A percentile compares a stretch with the other conserved stretches of the same genome.
These are phyloP conservation scores for Passer montanus DNA, from an alignment of 2,113 vertebrate genomes.

Conservation along the genomic window DNA sequence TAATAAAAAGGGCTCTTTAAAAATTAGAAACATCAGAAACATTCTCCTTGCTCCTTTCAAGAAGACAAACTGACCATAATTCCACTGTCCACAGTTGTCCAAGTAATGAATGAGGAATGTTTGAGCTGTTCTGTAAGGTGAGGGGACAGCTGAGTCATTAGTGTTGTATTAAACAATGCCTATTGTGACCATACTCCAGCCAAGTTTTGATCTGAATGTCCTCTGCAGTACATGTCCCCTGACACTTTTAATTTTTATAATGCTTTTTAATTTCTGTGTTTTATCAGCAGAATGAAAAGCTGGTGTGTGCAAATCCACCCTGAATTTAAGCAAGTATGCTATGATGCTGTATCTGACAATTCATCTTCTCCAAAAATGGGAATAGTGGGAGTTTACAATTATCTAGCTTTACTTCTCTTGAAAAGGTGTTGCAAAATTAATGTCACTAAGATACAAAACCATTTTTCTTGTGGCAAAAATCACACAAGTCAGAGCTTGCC, in stretches of 20 bases:
- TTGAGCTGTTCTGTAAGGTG: background rate
- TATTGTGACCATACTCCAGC: background rate
- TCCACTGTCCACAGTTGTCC: background rate
- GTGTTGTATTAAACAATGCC: background rate
- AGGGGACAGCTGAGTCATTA: background rate
- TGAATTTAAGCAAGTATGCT: conserved; percentile 10
- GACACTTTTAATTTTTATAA: background rate
- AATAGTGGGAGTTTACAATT: conserved; percentile 46
- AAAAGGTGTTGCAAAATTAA: conserved; percentile 38
- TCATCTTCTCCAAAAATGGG: conserved; percentile 22
- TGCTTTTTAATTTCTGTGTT: background rate
- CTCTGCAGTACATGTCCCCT: background rate
- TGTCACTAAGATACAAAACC: conserved; percentile 9
- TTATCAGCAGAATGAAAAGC: conserved; percentile 35
- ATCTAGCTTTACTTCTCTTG: conserved; percentile 33
- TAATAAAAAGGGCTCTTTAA: background rate
- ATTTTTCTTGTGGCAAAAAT: conserved; percentile 67
- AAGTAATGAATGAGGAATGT: background rate
- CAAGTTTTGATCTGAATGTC: background rate
- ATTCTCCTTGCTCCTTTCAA: conserved; percentile 7
- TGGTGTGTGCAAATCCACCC: conserved; percentile 18
- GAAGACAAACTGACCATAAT: conserved; percentile 15
- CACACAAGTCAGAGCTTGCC: conserved; percentile 51
- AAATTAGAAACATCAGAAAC: background rate
- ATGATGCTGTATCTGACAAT: background rate